Percentiles rank a stretch among this genome's conserved stretches.
Conservation (phyloP, 1,140 invertebrate genomes). For the Stegodyphus dumicola region DNA sequence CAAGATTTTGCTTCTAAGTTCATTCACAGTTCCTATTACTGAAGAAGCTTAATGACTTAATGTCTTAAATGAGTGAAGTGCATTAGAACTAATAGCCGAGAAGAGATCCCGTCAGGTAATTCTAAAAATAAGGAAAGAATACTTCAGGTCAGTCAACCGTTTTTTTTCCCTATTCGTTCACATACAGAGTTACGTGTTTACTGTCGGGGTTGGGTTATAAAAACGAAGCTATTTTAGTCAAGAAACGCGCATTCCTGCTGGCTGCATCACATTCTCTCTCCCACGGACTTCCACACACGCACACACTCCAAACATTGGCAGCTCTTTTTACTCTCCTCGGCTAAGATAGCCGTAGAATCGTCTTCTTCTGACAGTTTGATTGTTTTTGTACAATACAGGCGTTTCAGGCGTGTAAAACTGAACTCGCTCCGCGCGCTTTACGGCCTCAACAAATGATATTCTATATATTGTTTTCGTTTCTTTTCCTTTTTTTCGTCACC, state of each 20-base stretch:
- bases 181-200: background rate
- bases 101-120: too few species aligned
- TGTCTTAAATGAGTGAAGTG: too few species aligned
- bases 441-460: slow-evolving; percentile 39
- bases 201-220: slow-evolving; percentile 4
- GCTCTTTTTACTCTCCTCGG: slow-evolving; percentile 10
- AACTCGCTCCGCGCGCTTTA: slow-evolving; percentile 5
- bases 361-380: slow-evolving; percentile 25
- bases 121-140: slow-evolving; percentile 1
- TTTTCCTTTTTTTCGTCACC: background rate
- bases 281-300: background rate
- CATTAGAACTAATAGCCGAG: too few species aligned
- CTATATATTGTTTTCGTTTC: slow-evolving; percentile 26
- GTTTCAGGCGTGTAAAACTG: slow-evolving; percentile 28
- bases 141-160: slow-evolving; percentile 26
- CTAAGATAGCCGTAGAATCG: background rate
- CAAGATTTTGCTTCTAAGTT: too few species aligned
- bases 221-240: slow-evolving; percentile 40
- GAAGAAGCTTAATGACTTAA: too few species aligned
- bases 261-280: background rate
- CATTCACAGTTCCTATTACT: too few species aligned
- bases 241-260: background rate
- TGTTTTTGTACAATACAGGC: slow-evolving; percentile 34
- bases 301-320: background rate
- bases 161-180: background rate